Conservation (phyloP, 2,888 invertebrate species). For the Autographa pulchrina region DNA sequence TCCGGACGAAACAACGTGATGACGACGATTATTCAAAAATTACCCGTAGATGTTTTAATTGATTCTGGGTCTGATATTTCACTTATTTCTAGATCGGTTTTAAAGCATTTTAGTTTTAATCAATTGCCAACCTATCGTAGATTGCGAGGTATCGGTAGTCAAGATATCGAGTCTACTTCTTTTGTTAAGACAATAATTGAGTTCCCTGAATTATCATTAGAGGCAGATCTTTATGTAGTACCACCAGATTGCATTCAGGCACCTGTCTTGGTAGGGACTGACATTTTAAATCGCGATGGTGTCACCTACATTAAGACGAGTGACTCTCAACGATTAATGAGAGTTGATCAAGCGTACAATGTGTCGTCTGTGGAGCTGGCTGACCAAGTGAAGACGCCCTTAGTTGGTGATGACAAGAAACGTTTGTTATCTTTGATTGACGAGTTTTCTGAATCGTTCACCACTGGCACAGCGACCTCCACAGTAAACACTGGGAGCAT, state of each 20-base stretch:
- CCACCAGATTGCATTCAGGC: neutral
- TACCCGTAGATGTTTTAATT: neutral
- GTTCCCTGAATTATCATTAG: slow-evolving; percentile 4
- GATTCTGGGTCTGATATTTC: neutral
- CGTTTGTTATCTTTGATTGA: neutral
- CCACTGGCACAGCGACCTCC: neutral
- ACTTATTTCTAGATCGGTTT: neutral
- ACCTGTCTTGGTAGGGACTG: neutral
- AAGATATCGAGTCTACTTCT: neutral
- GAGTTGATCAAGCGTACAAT: neutral
- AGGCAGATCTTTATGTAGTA: slow-evolving; percentile 1
- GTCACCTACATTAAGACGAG: neutral
- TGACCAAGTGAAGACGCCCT: neutral
- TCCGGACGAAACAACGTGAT: neutral
- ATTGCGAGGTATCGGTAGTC: slow-evolving; percentile 2
- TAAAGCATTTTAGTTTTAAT: slow-evolving; percentile 1
- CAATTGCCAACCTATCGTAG: neutral
- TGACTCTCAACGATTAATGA: neutral
- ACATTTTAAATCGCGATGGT: neutral
- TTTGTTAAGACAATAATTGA: neutral
- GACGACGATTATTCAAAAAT: neutral
- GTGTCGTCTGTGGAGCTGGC: neutral
- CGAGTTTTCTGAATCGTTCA: neutral
- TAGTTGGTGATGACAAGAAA: slow-evolving; percentile 1
- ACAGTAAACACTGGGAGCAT: slow-evolving; percentile 2